A percentile compares a stretch with the other conserved stretches of the same genome.
phyloP scores from a whole-genome alignment of 1,140 invertebrate species.

The Bombus haemorrhoidalis region DNA sequence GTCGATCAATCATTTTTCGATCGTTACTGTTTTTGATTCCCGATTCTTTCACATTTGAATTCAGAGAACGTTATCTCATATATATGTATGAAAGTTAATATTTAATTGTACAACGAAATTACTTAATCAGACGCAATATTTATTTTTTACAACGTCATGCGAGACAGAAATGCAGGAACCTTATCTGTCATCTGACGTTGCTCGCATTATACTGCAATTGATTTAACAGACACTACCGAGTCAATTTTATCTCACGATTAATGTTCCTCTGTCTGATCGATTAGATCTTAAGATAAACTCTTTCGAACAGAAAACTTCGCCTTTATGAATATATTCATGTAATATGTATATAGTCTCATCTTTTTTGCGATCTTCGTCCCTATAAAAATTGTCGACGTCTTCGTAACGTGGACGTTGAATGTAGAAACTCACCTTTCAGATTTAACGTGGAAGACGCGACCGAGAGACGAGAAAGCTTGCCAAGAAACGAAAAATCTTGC shows the following conservation, averaged over 20 bases:
- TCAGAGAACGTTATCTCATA: background rate
- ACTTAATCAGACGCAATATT: conserved; percentile 4
- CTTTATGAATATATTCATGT: background rate
- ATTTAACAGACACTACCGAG: conserved; percentile 32
- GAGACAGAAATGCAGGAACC: background rate
- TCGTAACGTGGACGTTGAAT: no score
- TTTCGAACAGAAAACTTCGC: background rate
- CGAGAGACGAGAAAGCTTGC: background rate
- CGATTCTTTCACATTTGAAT: background rate
- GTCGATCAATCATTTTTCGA: background rate
- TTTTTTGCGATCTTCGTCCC: background rate
- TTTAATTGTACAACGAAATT: conserved; percentile 23
- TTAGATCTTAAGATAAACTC: conserved; percentile 42
- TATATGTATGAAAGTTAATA: background rate
- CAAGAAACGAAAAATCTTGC: no score
- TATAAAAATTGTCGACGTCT: no score
- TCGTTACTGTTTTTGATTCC: background rate
- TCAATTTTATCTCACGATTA: conserved; percentile 31
- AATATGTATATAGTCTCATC: background rate
- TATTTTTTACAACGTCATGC: background rate
- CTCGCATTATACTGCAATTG: background rate
- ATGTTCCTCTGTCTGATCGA: conserved; percentile 30
- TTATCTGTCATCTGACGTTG: conserved; percentile 14
- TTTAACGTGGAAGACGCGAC: conserved; percentile 21
- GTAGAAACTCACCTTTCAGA: conserved; percentile 56